Conservation (phyloP, 1,140 invertebrate genomes). For the Pseudomyrmex pallidus region DNA sequence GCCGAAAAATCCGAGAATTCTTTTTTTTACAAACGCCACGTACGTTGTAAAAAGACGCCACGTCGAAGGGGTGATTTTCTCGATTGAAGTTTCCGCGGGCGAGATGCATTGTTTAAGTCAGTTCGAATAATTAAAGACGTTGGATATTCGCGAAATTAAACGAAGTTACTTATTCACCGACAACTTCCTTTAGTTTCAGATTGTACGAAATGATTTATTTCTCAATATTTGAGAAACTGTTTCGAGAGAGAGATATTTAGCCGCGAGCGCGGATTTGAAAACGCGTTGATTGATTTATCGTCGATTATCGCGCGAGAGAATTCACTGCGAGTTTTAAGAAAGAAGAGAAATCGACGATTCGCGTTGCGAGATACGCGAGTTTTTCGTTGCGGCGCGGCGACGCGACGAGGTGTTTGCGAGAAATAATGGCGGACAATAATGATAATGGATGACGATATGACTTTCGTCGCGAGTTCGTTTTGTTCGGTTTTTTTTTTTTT, state of each 20-base stretch:
- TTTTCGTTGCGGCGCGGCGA: conserved; percentile 7
- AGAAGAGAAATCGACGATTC: conserved; percentile 3
- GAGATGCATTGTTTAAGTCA: not conserved
- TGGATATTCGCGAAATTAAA: too few species aligned
- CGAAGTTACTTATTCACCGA: too few species aligned
- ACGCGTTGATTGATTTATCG: not conserved
- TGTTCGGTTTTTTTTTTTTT: not conserved
- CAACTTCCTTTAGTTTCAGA: too few species aligned
- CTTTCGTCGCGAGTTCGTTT: not conserved
- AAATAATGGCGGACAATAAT: not conserved
- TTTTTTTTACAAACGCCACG: not conserved
- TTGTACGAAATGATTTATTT: too few species aligned
- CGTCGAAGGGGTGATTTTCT: not conserved
- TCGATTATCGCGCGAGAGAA: too few species aligned
- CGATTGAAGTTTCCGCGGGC: not conserved
- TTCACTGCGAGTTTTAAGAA: not conserved
- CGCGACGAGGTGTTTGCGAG: not conserved
- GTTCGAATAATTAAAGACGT: too few species aligned
- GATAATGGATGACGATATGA: conserved; percentile 26
- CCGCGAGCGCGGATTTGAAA: not conserved
- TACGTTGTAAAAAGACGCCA: not conserved
- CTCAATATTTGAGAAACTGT: too few species aligned
- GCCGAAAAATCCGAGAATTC: not conserved
- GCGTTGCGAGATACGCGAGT: not conserved
- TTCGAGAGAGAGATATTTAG: too few species aligned